phyloP scores from a whole-genome alignment of 2,888 invertebrate genomes.

The Zaprionus bogoriensis region DNA sequence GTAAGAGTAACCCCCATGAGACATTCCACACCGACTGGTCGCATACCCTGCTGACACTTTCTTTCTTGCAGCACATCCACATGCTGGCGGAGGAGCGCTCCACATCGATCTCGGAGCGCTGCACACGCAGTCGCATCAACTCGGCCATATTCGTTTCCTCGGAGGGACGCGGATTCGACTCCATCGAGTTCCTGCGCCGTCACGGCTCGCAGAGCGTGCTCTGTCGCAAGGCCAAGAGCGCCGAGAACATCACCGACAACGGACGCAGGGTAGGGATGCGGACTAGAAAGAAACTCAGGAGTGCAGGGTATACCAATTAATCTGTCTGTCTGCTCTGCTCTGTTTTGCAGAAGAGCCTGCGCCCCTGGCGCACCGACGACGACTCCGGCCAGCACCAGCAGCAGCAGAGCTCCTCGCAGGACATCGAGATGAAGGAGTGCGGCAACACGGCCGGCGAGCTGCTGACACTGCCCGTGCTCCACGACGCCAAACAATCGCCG shows the following conservation, averaged over 20 bases:
- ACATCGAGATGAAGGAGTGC: conserved; percentile 68
- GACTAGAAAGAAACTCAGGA: neutral
- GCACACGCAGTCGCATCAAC: conserved; percentile 90
- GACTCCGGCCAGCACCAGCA: conserved; percentile 69
- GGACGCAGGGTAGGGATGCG: conserved; percentile 79
- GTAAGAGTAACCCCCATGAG: conserved; percentile 66
- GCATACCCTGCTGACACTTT: conserved; percentile 30
- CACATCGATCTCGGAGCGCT: conserved; percentile 86
- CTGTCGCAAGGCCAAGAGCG: conserved; percentile 91
- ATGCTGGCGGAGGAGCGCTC: conserved; percentile 88
- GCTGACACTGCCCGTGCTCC: conserved; percentile 69
- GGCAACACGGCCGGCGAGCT: conserved; percentile 55
- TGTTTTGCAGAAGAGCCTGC: conserved; percentile 79
- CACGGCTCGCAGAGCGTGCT: conserved; percentile 91
- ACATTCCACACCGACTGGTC: conserved; percentile 6
- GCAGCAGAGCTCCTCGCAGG: conserved; percentile 61
- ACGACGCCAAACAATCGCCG: conserved; percentile 52
- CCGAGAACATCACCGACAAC: conserved; percentile 86
- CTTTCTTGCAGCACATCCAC: conserved; percentile 86
- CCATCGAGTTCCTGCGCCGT: conserved; percentile 90
- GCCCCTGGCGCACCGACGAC: conserved; percentile 81
- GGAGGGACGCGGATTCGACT: conserved; percentile 89
- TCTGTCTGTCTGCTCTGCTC: neutral
- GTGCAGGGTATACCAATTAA: neutral
- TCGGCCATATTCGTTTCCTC: conserved; percentile 93